These are phyloP conservation scores for Bombus soroeensis DNA, from an alignment of 1,140 invertebrate genomes.

Conservation along the genomic window DNA sequence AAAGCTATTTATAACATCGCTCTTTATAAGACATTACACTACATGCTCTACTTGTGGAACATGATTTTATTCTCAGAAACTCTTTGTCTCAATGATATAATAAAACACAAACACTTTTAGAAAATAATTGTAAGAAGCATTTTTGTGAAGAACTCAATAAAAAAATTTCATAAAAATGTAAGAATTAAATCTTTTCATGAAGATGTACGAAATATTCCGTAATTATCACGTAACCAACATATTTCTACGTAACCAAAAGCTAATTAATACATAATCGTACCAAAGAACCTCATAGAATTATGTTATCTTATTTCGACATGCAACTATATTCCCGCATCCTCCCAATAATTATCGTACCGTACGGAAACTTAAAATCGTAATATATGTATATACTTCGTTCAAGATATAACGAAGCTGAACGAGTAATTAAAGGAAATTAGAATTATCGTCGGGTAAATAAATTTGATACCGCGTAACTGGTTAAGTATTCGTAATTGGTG, in stretches of 20 bases:
- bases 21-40: not conserved
- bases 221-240: no score
- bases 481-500: slow-evolving; percentile 17
- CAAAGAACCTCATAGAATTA: not conserved
- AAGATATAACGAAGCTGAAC: not conserved
- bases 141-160: no score
- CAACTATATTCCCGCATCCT: not conserved
- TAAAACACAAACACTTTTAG: not conserved
- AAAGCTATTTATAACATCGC: not conserved
- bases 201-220: no score
- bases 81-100: not conserved
- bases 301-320: not conserved
- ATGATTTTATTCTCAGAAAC: not conserved
- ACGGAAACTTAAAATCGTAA: not conserved
- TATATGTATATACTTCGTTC: not conserved
- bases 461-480: not conserved
- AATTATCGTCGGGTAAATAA: slow-evolving; percentile 19
- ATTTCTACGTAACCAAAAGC: not conserved
- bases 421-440: not conserved
- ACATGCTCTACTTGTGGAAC: not conserved
- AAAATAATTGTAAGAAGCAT: not conserved
- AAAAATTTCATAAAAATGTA: no score
- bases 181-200: no score
- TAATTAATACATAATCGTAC: not conserved
- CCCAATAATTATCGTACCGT: not conserved